Evolutionary conservation across 2,113 vertebrate species (phyloP).

Genomic region (Carassius auratus): DNA sequence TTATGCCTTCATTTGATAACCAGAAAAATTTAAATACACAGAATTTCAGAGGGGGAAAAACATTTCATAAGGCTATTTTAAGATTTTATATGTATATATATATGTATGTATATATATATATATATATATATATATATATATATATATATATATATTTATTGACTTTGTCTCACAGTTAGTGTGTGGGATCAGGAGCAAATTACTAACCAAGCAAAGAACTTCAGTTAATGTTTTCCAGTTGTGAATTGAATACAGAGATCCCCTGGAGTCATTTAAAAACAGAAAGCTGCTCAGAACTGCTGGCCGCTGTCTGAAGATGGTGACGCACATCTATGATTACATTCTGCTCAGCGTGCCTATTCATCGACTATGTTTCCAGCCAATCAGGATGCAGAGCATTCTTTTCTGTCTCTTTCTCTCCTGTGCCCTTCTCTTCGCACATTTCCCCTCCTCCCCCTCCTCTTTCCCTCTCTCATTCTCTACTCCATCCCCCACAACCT

Average conservation of each 20-base stretch:
- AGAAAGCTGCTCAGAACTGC: conserved; percentile 51
- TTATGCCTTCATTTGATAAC: too few relatives aligned
- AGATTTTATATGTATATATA: too few relatives aligned
- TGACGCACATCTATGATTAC: conserved; percentile 84
- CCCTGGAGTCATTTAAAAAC: neutral
- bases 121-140: too few relatives aligned
- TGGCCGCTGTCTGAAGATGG: conserved; percentile 76
- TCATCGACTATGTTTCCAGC: conserved; percentile 24
- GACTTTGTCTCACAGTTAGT: neutral
- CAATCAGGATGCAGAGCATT: conserved; percentile 60
- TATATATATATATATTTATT: too few relatives aligned
- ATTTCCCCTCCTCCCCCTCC: conserved; percentile 14
- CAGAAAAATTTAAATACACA: too few relatives aligned
- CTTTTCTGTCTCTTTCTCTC: conserved; percentile 61
- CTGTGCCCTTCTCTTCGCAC: conserved; percentile 55
- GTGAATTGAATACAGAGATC: conserved; percentile 19
- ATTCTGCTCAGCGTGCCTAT: conserved; percentile 71
- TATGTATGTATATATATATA: too few relatives aligned
- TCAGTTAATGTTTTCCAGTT: neutral
- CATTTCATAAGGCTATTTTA: too few relatives aligned
- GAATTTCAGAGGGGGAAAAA: too few relatives aligned
- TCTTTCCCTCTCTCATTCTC: conserved; percentile 61
- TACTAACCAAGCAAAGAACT: neutral
- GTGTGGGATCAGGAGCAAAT: neutral
- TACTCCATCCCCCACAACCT: conserved; percentile 48